Evolutionary conservation across 2,113 vertebrate species (phyloP).

Genomic region (Gallinago media): DNA sequence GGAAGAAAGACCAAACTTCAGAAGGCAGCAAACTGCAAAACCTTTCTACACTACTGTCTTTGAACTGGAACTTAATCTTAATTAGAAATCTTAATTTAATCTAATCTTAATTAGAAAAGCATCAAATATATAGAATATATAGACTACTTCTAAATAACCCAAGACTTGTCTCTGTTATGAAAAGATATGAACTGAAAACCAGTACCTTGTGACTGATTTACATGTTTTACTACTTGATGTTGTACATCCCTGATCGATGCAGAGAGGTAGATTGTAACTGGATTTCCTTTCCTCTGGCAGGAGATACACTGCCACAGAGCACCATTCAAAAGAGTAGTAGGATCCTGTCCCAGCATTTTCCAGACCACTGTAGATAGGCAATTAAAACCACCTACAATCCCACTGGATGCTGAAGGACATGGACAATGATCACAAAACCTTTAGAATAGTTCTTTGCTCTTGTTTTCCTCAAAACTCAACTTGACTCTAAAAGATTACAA

Average conservation of each 20-base stretch:
- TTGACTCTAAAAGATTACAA: background rate
- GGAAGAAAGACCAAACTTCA: background rate
- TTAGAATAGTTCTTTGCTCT: background rate
- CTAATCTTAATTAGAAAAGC: background rate
- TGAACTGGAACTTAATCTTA: background rate
- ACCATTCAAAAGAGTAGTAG: background rate
- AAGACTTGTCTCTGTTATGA: background rate
- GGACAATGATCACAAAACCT: background rate
- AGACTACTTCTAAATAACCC: background rate
- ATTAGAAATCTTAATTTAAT: too few relatives aligned
- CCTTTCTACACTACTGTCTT: background rate
- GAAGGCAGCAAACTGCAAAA: background rate
- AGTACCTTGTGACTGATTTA: background rate
- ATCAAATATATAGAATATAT: rapidly evolving
- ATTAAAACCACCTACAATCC: background rate
- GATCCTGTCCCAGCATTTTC: background rate
- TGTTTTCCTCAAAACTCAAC: background rate
- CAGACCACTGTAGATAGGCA: background rate
- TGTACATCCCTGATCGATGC: background rate
- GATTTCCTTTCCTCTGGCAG: background rate
- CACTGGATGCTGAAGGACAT: background rate
- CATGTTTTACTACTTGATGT: background rate
- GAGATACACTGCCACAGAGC: background rate
- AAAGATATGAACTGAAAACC: background rate
- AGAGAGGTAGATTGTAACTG: background rate